Conservation (phyloP, 2,797 vertebrate genomes). For the Rhinogobio ventralis region DNA sequence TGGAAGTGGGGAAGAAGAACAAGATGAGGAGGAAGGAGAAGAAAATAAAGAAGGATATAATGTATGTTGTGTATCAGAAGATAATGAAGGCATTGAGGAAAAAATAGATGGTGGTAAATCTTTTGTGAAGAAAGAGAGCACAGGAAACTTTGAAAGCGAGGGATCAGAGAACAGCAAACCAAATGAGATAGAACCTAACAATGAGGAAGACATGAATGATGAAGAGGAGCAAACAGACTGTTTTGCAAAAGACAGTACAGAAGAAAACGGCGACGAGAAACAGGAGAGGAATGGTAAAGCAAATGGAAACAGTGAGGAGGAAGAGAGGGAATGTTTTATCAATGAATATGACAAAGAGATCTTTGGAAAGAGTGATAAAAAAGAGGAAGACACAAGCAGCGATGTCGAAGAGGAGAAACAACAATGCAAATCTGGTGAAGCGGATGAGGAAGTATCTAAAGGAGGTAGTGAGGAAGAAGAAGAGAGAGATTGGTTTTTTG, state of each 20-base stretch:
- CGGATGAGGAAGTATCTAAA: not conserved
- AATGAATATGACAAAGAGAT: not conserved
- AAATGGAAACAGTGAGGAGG: not conserved
- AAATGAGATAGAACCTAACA: not conserved
- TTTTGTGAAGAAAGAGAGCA: not conserved
- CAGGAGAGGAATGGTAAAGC: not conserved
- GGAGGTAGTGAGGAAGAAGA: not conserved
- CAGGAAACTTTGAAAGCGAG: not conserved
- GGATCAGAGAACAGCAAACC: not conserved
- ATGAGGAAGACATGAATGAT: not conserved
- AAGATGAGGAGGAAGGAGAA: not conserved
- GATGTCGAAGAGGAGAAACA: not conserved
- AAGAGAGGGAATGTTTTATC: not conserved
- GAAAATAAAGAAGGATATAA: not conserved
- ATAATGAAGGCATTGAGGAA: not conserved
- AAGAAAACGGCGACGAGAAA: conserved; percentile 15
- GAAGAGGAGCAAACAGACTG: not conserved
- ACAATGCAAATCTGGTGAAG: not conserved
- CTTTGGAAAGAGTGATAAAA: not conserved
- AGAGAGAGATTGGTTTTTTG: not conserved
- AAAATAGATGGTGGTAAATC: not conserved
- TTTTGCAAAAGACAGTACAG: not conserved
- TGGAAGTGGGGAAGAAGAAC: conserved; percentile 22
- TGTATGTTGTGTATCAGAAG: not conserved
- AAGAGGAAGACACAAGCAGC: not conserved